Base-by-base conservation (phyloP, 2,113 vertebrate genomes). In the Eurypyga helias region DNA sequence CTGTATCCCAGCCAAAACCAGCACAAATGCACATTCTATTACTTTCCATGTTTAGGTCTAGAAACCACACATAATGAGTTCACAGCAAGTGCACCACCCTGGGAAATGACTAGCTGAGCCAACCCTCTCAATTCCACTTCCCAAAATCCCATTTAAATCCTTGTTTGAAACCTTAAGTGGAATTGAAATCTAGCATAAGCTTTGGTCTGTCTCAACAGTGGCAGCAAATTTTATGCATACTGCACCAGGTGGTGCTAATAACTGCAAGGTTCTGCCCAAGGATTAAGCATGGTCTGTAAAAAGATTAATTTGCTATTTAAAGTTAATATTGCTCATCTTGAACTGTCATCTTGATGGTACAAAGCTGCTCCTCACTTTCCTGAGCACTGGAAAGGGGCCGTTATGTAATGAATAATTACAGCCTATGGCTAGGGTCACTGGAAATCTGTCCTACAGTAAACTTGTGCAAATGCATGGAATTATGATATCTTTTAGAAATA, bases 221-320 rank as follows among this genome's bases (percentile, higher is more conserved):
- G 41, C 82, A 88, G 23, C 5, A 1, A 92, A 90, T 96, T 96
- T 85, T 86, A 55, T 67, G 61, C n/a, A n/a, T 70, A 83, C 33
- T 95, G 67, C 16, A 73, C 62, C 85, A 93, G 55, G 79, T 92
- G 71, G 43, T 91, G 55, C 43, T 96, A 79, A 81, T 73, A 96
- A 86, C 51, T 80, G 26, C 21, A 70, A 88, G 85, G 33, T 62
- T 94, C 58, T 87, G 85, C 83, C 76, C 79, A 81, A 34, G 29
- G 76, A 93, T 92, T 96, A 96, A 93, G 48, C 48, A 24, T 52
- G 38, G 64, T 71, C 71, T 95, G 71, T 89, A 90, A 94, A 94
- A 94, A 80, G 70, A 96, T 95, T 90, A 94, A 94, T 88, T 94
- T 80, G n/a, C 71, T 93, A 80, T 96, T 96, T 95, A 88, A 95